Base-by-base conservation (phyloP, 2,113 vertebrate species). In the Neotragus pygmaeus region DNA sequence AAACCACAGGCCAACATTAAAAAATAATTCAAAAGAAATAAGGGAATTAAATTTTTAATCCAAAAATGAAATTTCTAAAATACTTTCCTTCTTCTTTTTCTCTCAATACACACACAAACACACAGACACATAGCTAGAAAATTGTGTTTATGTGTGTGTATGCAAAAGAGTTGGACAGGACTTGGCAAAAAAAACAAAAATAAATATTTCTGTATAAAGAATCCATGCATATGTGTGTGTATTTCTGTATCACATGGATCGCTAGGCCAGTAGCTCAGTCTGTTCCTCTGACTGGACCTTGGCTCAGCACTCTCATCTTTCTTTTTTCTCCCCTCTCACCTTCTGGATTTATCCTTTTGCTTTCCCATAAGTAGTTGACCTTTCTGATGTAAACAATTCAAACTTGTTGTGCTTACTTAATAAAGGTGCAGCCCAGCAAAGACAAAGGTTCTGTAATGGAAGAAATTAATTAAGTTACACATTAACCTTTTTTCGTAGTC, bases 351-450 rank as follows among this genome's bases (percentile, higher is more conserved):
- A 95, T 92, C 86, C 14, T 36, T 91, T 78, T 86, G 25, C 53
- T 78, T 94, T 92, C 75, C 25, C 39, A 25, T 58, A 58, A 92
- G 91, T 16, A 94, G 62, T 58, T 95, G 64, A 94, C 80, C 73
- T 95, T 96, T 96, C 30, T 64, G 51, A 30, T 53, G 23, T 78
- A 89, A 96, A 96, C 60, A 91, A 58, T 39, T 91, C 39, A 92
- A 17, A 57, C 33, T 55, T 88, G 16, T 55, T 84, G 10, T 53
- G 60, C 28, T 49, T 30, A 58, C 47, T 47, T 81, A 55, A 77
- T 13, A 49, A 60, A 91, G 33, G 39, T 58, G 47, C 51, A 19
- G 19, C 16, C 49, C 53, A 47, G 15, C 19, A 64, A 70, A 95
- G 43, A 57, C 43, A 45, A 86, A 93, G 47, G 23, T 23, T 97